Percentiles rank a stretch among this genome's conserved stretches.
phyloP scores from a whole-genome alignment of 1,140 invertebrate species.

The Geopemphigus sp. region DNA sequence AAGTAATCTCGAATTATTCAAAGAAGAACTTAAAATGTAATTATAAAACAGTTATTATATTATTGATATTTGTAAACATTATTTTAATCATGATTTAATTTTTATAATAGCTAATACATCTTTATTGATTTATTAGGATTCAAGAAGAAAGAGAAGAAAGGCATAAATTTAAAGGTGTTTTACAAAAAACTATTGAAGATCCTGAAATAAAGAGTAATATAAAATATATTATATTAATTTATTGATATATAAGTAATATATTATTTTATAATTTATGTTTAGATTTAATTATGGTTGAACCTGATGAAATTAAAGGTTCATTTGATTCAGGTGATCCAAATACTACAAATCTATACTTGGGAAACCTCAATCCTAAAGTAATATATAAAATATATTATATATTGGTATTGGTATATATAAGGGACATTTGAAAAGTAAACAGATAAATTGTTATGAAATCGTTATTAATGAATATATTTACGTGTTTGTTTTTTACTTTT shows the following conservation, averaged over 20 bases:
- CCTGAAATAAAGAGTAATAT: conserved; percentile 49
- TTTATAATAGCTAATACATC: conserved; percentile 50
- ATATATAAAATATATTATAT: conserved; percentile 43
- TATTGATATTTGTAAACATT: conserved; percentile 3
- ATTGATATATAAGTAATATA: conserved; percentile 4
- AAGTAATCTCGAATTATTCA: conserved; percentile 95
- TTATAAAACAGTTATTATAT: conserved; percentile 46
- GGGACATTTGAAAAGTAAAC: too few species aligned
- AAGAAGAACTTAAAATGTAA: conserved; percentile 88
- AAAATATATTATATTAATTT: background rate
- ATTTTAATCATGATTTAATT: conserved; percentile 34
- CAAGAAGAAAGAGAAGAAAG: conserved; percentile 96
- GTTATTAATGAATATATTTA: too few species aligned
- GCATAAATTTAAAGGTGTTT: conserved; percentile 81
- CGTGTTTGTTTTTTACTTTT: too few species aligned
- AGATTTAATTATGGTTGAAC: conserved; percentile 43
- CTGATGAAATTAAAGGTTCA: conserved; percentile 62
- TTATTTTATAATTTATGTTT: conserved; percentile 43
- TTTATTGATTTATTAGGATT: conserved; percentile 63
- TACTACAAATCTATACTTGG: conserved; percentile 97
- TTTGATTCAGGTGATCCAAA: conserved; percentile 93
- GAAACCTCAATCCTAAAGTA: conserved; percentile 95
- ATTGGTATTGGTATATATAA: too few species aligned
- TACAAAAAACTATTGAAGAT: conserved; percentile 57
- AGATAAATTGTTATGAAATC: too few species aligned